phyloP scores from a whole-genome alignment of 2,113 vertebrate species.

The Pterocles gutturalis region DNA sequence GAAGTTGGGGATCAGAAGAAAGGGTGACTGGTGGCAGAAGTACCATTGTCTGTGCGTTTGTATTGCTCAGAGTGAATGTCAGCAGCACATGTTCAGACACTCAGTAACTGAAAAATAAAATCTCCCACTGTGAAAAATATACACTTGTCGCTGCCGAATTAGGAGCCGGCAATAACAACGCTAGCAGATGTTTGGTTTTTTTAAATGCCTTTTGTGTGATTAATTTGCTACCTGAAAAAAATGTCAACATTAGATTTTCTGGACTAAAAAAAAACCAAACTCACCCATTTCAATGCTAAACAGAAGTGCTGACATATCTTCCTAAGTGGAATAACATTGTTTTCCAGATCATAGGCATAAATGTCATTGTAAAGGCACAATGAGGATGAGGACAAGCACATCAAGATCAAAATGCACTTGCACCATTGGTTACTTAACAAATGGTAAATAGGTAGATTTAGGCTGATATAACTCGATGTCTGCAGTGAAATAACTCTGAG shows the following conservation, averaged over 20 bases:
- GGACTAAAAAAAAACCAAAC: not conserved
- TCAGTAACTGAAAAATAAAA: not conserved
- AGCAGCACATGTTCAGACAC: not conserved
- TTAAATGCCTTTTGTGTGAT: not conserved
- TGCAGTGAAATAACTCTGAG: not conserved
- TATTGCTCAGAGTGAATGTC: not conserved
- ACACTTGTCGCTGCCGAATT: not conserved
- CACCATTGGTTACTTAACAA: not conserved
- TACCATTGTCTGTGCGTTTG: not conserved
- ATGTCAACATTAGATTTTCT: not conserved
- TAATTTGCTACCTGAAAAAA: constrained; percentile 22
- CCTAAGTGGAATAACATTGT: not conserved
- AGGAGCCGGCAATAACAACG: not conserved
- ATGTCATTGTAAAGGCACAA: not conserved
- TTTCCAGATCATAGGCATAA: not conserved
- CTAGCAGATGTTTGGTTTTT: not conserved
- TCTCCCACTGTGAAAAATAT: not conserved
- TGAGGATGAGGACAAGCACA: not conserved
- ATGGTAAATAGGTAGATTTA: not conserved
- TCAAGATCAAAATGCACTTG: not conserved
- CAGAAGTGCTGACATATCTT: not conserved
- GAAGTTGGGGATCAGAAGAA: not conserved
- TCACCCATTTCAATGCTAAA: not conserved
- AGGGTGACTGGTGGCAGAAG: not conserved
- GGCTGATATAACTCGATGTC: not conserved